Conservation (phyloP, 2,888 invertebrate species). For the Siphlonurus alternatus region DNA sequence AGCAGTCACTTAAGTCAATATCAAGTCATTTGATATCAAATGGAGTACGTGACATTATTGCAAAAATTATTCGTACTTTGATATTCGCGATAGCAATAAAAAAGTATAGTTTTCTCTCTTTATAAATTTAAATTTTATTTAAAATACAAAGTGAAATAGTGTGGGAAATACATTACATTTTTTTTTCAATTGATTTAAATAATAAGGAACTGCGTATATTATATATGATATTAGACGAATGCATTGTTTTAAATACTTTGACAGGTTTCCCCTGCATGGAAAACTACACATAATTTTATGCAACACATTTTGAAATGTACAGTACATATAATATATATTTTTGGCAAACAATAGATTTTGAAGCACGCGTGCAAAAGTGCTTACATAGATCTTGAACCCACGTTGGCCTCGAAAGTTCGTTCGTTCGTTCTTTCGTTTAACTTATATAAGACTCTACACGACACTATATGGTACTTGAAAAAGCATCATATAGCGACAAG, state of each 20-base stretch:
- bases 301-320: not conserved
- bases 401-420: not conserved
- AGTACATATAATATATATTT: not conserved
- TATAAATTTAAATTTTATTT: not conserved
- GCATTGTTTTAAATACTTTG: not conserved
- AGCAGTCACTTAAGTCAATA: no score
- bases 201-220: no score
- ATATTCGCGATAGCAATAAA: conserved; percentile 23
- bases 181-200: no score
- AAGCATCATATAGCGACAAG: no score
- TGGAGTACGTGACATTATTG: no score
- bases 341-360: not conserved
- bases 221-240: no score
- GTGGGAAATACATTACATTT: not conserved
- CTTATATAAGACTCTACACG: no score
- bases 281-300: not conserved
- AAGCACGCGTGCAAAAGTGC: not conserved
- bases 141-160: not conserved
- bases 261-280: not conserved
- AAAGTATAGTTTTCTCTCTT: no score
- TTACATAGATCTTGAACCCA: not conserved
- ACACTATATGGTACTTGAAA: no score
- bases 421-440: no score
- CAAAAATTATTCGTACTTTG: not conserved
- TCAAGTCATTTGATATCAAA: no score